Conservation (phyloP, 2,888 invertebrate species). For the Pristionchus fissidentatus region DNA sequence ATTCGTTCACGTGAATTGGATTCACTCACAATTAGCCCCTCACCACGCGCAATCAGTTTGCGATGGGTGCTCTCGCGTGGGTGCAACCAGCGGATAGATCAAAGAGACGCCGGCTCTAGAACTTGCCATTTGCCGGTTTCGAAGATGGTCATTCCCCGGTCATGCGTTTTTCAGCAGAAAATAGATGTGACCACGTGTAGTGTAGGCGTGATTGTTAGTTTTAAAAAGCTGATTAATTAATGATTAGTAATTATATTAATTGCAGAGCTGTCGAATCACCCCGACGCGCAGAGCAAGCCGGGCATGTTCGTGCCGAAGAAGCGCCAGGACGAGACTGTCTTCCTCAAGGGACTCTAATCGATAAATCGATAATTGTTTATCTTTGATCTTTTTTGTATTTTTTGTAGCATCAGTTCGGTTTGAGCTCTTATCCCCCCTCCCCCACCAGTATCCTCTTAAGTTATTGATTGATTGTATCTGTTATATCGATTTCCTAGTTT, state of each 20-base stretch:
- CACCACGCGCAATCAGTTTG: no score
- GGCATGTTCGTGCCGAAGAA: constrained; percentile 92
- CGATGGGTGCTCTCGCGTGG: no score
- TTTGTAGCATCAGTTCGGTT: neutral
- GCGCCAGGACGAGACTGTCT: constrained; percentile 68
- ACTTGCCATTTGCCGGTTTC: no score
- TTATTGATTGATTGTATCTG: constrained; percentile 26
- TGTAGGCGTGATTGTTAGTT: no score
- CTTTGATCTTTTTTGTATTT: constrained; percentile 22
- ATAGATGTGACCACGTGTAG: no score
- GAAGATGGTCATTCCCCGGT: no score
- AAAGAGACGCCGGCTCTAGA: no score
- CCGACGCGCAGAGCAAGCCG: constrained; percentile 97
- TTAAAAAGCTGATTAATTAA: constrained; percentile 4
- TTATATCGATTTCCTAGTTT: neutral
- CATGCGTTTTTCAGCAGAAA: no score
- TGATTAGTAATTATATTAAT: neutral
- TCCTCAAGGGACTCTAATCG: constrained; percentile 50
- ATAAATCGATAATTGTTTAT: no score
- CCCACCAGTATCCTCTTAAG: neutral
- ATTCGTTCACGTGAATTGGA: neutral
- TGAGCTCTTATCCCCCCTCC: neutral
- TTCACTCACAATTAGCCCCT: no score
- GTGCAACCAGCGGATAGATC: no score
- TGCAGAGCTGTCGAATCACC: constrained; percentile 92